Evolutionary conservation across 2,113 vertebrate species (phyloP).

Genomic region (Hiodon tergisus): DNA sequence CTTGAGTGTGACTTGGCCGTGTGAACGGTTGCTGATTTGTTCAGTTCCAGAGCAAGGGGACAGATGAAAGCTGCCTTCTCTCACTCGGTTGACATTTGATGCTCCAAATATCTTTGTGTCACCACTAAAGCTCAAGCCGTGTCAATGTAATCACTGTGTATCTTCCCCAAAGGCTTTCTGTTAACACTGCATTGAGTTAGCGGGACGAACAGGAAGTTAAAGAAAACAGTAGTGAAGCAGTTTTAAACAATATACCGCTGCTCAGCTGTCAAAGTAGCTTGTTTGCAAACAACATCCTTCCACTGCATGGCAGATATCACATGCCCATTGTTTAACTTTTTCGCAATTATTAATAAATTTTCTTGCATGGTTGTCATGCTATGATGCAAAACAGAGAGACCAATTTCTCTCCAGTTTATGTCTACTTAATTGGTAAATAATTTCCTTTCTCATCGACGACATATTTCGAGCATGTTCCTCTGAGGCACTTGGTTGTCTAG

Average conservation of each 20-base stretch:
- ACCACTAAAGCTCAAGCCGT: too few relatives aligned
- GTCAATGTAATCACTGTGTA: too few relatives aligned
- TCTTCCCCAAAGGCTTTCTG: too few relatives aligned
- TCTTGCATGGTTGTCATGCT: slow-evolving; percentile 24
- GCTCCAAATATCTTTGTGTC: background rate
- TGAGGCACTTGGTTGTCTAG: background rate
- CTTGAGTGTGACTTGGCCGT: background rate
- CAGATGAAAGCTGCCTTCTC: background rate
- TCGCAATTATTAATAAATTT: slow-evolving; percentile 19
- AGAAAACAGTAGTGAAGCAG: too few relatives aligned
- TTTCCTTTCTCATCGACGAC: slow-evolving; percentile 18
- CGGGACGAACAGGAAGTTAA: background rate
- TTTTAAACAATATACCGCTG: background rate
- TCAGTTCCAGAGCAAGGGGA: background rate
- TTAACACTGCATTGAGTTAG: too few relatives aligned
- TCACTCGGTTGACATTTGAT: background rate
- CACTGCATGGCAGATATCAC: background rate
- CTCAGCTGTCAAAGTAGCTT: background rate
- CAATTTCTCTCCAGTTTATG: slow-evolving; percentile 22
- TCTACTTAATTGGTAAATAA: slow-evolving; percentile 15
- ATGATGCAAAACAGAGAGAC: slow-evolving; percentile 26
- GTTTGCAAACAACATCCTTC: background rate
- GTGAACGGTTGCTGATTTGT: slow-evolving; percentile 1
- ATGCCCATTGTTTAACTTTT: slow-evolving; percentile 2
- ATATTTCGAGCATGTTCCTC: background rate